Percentiles rank a stretch among this genome's conserved stretches.
Evolutionary conservation across 1,140 invertebrate species (phyloP).

Genomic region (Orchesella cincta): DNA sequence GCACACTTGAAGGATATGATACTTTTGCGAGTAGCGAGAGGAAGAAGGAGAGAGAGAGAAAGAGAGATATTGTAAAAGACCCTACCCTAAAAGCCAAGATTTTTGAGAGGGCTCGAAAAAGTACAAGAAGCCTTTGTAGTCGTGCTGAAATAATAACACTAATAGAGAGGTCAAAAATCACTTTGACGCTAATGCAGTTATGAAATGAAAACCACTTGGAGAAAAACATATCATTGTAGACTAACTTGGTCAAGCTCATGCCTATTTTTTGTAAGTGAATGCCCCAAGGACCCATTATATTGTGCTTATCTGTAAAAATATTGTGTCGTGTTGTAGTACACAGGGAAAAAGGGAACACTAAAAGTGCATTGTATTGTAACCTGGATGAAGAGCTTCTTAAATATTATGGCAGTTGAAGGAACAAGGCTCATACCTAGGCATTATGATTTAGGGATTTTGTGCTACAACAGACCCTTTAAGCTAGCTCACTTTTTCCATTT

Average conservation of each 20-base stretch:
- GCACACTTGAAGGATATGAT: constrained; percentile 29
- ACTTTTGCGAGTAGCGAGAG: neutral
- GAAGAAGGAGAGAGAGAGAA: no score
- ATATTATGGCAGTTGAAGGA: constrained; percentile 2
- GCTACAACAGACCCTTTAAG: neutral
- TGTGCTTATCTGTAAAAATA: no score
- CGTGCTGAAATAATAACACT: neutral
- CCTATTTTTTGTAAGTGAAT: neutral
- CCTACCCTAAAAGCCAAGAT: neutral
- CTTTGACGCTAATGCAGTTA: neutral
- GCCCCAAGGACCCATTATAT: constrained; percentile 14
- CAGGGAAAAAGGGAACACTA: neutral
- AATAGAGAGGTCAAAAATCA: constrained; percentile 13
- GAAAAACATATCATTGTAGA: constrained; percentile 7
- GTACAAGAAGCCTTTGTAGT: no score
- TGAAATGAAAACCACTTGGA: constrained; percentile 14
- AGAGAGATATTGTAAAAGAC: neutral
- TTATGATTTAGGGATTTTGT: constrained; percentile 12
- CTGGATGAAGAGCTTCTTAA: neutral
- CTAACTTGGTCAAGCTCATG: neutral
- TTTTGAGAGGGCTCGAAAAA: neutral
- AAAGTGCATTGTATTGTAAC: neutral
- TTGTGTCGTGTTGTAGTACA: neutral
- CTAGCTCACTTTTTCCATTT: constrained; percentile 13
- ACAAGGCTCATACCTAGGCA: neutral